Conservation (phyloP, 2,797 vertebrate genomes). For the Mormyrus proboscirostris region DNA sequence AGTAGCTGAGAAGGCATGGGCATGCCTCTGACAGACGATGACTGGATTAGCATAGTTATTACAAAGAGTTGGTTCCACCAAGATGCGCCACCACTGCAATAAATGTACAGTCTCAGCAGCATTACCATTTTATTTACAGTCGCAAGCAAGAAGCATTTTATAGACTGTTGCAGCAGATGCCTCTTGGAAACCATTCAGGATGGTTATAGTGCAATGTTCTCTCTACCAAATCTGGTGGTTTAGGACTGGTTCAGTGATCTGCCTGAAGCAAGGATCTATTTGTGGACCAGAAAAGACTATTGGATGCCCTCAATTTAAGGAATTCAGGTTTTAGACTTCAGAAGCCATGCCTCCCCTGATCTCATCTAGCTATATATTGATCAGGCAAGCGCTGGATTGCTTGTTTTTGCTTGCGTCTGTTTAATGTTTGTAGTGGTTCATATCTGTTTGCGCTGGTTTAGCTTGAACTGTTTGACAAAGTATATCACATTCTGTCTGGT, state of each 20-base stretch:
- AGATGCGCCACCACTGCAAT: not conserved
- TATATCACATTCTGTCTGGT: not conserved
- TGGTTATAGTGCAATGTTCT: not conserved
- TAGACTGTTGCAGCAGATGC: not conserved
- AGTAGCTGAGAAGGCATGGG: not conserved
- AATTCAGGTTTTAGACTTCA: not conserved
- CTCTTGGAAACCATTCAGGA: not conserved
- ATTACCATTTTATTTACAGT: not conserved
- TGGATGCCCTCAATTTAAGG: not conserved
- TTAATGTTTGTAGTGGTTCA: not conserved
- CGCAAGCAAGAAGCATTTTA: not conserved
- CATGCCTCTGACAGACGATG: not conserved
- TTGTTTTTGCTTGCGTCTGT: not conserved
- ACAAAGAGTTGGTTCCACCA: not conserved
- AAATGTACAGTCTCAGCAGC: not conserved
- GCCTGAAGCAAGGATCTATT: not conserved
- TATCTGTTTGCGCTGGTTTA: not conserved
- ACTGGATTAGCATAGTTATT: constrained; percentile 2
- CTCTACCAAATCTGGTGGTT: not conserved
- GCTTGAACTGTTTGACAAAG: not conserved
- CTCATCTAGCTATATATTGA: not conserved
- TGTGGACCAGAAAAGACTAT: not conserved
- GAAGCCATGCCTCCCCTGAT: not conserved
- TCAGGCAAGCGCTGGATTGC: not conserved
- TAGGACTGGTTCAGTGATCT: not conserved